Percentiles rank a stretch among this genome's conserved stretches.
phyloP scores from a whole-genome alignment of 2,113 vertebrate species.

The Empidonax alnorum region DNA sequence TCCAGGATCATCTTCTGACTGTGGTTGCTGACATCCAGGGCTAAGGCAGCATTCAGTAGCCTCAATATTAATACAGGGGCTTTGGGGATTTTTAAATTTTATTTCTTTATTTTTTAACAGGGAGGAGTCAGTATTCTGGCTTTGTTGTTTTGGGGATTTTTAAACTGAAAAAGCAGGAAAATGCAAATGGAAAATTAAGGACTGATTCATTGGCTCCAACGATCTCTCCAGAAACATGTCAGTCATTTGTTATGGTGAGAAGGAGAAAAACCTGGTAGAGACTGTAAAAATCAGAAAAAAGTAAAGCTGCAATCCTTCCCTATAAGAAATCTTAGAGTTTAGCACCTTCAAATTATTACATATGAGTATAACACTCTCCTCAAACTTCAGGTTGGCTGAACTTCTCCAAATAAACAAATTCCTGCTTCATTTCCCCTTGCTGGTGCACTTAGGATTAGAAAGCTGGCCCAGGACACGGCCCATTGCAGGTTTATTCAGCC shows the following conservation, averaged over 20 bases:
- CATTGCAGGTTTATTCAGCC: slow-evolving; percentile 45
- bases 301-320: neutral
- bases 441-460: neutral
- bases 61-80: neutral
- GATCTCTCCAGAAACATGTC: slow-evolving; percentile 36
- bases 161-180: neutral
- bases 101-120: neutral
- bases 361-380: neutral
- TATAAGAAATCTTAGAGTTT: neutral
- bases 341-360: neutral
- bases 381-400: neutral
- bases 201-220: neutral
- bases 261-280: slow-evolving; percentile 18
- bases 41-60: neutral
- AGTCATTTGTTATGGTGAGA: neutral
- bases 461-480: neutral
- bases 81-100: neutral
- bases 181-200: slow-evolving; percentile 17
- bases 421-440: slow-evolving; percentile 1
- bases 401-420: slow-evolving; percentile 16
- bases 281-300: neutral
- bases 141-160: neutral
- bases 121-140: neutral
- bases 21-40: neutral
- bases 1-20: neutral